Base-by-base conservation (phyloP, 2,888 invertebrate species). In the Bugula neritina region DNA sequence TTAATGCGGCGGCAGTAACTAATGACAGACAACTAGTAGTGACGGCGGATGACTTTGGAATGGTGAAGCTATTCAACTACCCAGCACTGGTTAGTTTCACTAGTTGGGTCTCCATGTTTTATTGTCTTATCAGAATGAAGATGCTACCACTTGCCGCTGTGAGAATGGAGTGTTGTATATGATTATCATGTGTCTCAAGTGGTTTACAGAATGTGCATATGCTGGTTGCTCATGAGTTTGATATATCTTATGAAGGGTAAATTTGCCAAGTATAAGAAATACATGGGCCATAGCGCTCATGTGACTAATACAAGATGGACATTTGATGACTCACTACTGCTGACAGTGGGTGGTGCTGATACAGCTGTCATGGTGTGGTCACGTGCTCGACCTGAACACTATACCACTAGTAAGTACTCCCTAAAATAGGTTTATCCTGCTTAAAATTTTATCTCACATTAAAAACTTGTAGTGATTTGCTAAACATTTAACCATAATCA, bases 301-400 rank as follows among this genome's bases (percentile, higher is more conserved):
- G 85, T 86, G 70, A 85, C 85, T 5, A 85, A 84, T 76, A 83
- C 85, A 3, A 76, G 84, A 23, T 86, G 84, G 80, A 77, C 82
- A 0, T 72, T 74, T 52, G 80, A 82, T 72, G 81, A 82, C 73
- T 75, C 76, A 69, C 77, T 79, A 71, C 76, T 86, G 73, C 77
- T 85, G 71, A 83, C 85, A 0, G 78, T 79, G 0, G 85, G 85
- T 25, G 85, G 85, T 1, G 83, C 82, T 43, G 86, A 86, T 77
- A 84, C 84, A 21, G 77, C 85, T 0, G 76, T 85, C 31, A 79
- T 86, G 78, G 80, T 86, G 52, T 86, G 86, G 85, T 75, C 74
- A 29, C 78, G 63, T 35, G 43, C 17, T 43, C 43, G 17, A 43
- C 43, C 5, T 43, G 43, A 17, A 43, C 5, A 17, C 43, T 17